phyloP scores from a whole-genome alignment of 2,113 vertebrate species.

The Fregetta grallaria region DNA sequence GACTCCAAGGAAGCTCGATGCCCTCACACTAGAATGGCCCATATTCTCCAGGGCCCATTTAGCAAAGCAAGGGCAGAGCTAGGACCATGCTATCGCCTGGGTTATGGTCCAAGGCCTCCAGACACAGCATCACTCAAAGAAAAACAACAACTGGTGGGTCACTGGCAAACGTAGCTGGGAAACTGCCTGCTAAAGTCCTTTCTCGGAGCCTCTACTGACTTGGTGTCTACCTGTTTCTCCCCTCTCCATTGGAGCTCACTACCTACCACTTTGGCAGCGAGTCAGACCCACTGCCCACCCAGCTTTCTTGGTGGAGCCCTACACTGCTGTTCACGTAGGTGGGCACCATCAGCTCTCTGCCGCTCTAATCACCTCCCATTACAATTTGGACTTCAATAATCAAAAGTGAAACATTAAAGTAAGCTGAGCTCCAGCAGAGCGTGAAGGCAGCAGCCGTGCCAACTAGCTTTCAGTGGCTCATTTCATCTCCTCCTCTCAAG shows the following conservation, averaged over 20 bases:
- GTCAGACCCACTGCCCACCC: background rate
- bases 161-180: background rate
- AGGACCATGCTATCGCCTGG: rapidly evolving
- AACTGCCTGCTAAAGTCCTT: background rate
- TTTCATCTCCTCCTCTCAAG: background rate
- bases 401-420: background rate
- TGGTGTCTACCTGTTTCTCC: background rate
- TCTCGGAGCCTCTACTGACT: background rate
- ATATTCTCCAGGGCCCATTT: background rate
- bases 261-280: rapidly evolving
- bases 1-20: background rate
- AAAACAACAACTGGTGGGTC: background rate
- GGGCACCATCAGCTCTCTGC: background rate
- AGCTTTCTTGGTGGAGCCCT: background rate
- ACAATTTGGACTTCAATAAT: background rate
- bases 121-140: background rate
- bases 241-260: background rate
- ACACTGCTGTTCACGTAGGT: background rate
- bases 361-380: background rate
- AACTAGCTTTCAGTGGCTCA: background rate
- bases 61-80: background rate
- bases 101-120: background rate
- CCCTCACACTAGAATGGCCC: background rate
- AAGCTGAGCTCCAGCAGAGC: background rate
- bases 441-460: background rate